Base-by-base conservation (phyloP, 64 coral and sea anemone species). In the Orbicella faveolata region DNA sequence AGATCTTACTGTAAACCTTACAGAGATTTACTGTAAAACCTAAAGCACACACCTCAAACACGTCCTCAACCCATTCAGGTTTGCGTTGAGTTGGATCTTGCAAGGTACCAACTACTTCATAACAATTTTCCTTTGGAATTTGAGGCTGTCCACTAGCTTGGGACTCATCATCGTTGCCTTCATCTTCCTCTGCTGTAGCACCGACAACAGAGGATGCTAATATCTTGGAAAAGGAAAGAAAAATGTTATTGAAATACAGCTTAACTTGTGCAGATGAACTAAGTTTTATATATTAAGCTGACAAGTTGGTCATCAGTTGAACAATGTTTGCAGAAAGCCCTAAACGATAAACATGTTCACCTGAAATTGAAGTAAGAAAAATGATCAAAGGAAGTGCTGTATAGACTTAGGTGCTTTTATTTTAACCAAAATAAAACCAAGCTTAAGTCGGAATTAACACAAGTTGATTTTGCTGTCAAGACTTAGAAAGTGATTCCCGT, bases 121-220 rank as follows among this genome's bases (percentile, higher is more conserved):
- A 98, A 79, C 95, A 98, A 76, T 91, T 92, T 61, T 98, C 95
- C 65, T 88, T 94, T 57, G 92, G 95, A 61, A 89, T 87, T 51
- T 89, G 89, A 41, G 87, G 92, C 39, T 90, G 92, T 52, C 75
- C 86, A 76, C 95, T 98, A 9, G 89, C 54, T 52, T 91, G 78
- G 2, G 95, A 98, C 63, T 98, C 95, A 73, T 98, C 95, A 63
- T 98, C 95, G 63, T 89, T 87, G 25, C 63, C 91, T 67, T 96
- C 95, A 81, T 98, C 95, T 61, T 98, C 95, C 13, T 95, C 94
- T 74, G 95, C 85, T 34, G 95, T 94, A 59, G 95, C 95, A 63
- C 95, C 95, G 34, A 98, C 92, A 14, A 98, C 92, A 69, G 95
- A 96, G 3, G 63, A 64, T 78, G 92, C 88, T 76, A 96, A 67